Evolutionary conservation across 2,888 invertebrate species (phyloP), one percentile per base, ranked within the genome.

Genomic region (Prenolepis imparis): DNA sequence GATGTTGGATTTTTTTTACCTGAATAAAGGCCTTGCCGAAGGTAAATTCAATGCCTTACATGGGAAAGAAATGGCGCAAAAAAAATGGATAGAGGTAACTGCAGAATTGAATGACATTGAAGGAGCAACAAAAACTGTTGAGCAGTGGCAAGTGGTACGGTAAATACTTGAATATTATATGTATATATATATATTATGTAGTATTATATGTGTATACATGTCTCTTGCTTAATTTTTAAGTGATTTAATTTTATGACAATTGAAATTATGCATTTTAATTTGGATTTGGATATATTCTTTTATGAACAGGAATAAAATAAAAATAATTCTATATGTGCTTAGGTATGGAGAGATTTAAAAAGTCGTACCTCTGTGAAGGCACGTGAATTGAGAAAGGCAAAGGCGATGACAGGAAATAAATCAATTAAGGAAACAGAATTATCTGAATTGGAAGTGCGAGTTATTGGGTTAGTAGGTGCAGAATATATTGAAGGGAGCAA

Each of bases 81-180:
- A 52, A 48, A 73, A 64, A 32, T 82, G 74, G 82, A 15, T 28
- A 48, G 74, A 57, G 8, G 28, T 64, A 48, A 6, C 61, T 18
- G 21, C 12, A 24, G 32, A 57, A 28, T 57, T 72, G 8, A 72
- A 72, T 55, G 1, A 12, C 1, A 1, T 21, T 12, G 24, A 39
- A 32, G 82, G 82, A 61, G 64, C 82, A 1, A 11, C n/a, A 12
- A 82, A 82, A 55, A 74, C 12, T 39, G 68, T 12, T 52, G 39
- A 72, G 1, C 82, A 82, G 3, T 82, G 74, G 74, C 82, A 74
- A 64, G 82, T 82, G 72, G 55, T 72, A 72, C 28, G 28, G 3
- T 28, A 28, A 1, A 28, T 28, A 28, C 28, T 28, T 28, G 28
- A n/a, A n/a, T n/a, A n/a, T n/a, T n/a, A 3, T 3, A 3, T 3